Evolutionary conservation across 2,888 invertebrate species (phyloP).

Genomic region (Molanna angustata): DNA sequence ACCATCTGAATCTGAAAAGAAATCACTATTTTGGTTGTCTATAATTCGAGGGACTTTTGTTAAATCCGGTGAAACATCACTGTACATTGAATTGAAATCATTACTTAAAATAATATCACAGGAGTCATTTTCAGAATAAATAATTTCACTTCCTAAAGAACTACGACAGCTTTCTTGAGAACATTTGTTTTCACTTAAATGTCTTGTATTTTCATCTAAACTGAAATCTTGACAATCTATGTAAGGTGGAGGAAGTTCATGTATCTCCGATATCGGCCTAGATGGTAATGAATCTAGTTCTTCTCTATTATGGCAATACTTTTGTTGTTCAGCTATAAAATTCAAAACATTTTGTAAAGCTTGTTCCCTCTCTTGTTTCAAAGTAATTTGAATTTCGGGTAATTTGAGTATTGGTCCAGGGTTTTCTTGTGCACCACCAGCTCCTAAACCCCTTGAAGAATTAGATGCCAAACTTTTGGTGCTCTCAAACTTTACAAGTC

Average conservation of each 20-base stretch:
- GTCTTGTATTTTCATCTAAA: conserved; percentile 29
- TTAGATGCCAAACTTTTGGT: conserved; percentile 75
- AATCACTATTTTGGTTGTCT: conserved; percentile 45
- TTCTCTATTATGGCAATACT: conserved; percentile 62
- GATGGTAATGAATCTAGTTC: conserved; percentile 57
- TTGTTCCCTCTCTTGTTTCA: conserved; percentile 62
- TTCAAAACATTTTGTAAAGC: conserved; percentile 70
- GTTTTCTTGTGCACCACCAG: conserved; percentile 51
- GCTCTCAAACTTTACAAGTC: conserved; percentile 77
- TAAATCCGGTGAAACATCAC: conserved; percentile 45
- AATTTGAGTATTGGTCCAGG: conserved; percentile 43
- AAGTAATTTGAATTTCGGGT: conserved; percentile 50
- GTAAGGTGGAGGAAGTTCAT: conserved; percentile 55
- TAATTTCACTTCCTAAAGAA: conserved; percentile 37
- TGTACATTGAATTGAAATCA: conserved; percentile 45
- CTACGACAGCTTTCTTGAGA: conserved; percentile 21
- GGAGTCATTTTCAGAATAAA: conserved; percentile 53
- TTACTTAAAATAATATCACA: conserved; percentile 46
- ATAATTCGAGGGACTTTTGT: conserved; percentile 50
- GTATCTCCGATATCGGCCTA: conserved; percentile 55
- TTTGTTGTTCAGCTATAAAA: conserved; percentile 75
- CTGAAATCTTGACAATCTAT: conserved; percentile 40
- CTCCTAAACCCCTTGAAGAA: conserved; percentile 63
- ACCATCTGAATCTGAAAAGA: conserved; percentile 49
- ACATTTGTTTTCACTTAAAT: conserved; percentile 34